phyloP scores from a whole-genome alignment of 2,797 vertebrate genomes.

The Phoebastria nigripes region DNA sequence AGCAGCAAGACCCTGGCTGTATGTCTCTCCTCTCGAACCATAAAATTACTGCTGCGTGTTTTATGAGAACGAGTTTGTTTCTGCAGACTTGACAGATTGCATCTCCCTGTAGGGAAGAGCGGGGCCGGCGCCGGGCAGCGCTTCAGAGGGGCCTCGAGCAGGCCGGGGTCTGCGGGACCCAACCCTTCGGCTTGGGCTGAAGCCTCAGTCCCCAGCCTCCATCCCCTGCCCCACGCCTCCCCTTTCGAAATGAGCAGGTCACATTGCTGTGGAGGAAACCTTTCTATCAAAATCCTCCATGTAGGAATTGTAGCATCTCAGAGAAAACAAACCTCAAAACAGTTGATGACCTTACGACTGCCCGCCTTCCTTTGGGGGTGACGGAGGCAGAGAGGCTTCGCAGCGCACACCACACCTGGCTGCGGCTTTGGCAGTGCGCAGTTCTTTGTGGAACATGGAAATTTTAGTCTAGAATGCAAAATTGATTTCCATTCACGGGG shows the following conservation, averaged over 20 bases:
- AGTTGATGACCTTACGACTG: not conserved
- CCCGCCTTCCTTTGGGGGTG: not conserved
- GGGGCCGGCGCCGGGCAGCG: accelerated
- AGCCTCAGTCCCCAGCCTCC: not conserved
- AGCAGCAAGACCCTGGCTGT: not conserved
- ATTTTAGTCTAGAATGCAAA: not conserved
- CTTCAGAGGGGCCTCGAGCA: not conserved
- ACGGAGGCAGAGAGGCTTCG: not conserved
- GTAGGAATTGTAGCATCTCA: not conserved
- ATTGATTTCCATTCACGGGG: not conserved
- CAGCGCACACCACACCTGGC: not conserved
- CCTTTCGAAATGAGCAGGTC: accelerated
- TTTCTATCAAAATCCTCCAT: not conserved
- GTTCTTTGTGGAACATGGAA: not conserved
- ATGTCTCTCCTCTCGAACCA: not conserved
- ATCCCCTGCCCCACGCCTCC: not conserved
- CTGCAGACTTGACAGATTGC: not conserved
- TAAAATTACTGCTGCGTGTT: not conserved
- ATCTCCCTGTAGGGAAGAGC: not conserved
- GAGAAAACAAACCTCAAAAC: not conserved
- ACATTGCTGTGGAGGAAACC: not conserved
- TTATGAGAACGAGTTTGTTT: not conserved
- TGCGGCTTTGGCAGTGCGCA: accelerated
- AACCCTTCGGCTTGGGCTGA: not conserved
- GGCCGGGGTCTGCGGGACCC: not conserved